phyloP scores from a whole-genome alignment of 2,888 invertebrate genomes.

The Scaptomyza caliginosa region DNA sequence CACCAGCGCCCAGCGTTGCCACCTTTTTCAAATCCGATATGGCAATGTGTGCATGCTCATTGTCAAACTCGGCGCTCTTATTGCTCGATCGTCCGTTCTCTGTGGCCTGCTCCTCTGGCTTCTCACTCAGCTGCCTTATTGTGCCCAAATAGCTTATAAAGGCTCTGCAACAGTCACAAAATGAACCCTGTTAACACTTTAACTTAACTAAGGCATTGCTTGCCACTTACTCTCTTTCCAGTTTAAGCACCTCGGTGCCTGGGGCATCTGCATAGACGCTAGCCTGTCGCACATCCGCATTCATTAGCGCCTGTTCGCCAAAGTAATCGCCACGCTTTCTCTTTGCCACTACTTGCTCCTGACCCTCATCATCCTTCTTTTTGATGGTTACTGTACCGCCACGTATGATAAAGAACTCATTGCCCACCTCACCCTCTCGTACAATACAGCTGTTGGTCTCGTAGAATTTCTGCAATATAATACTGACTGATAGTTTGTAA shows the following conservation, averaged over 20 bases:
- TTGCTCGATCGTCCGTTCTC: conserved; percentile 58
- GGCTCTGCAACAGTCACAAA: conserved; percentile 85
- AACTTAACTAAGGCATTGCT: no score
- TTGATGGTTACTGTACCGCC: conserved; percentile 92
- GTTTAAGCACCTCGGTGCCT: conserved; percentile 93
- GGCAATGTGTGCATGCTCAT: conserved; percentile 88
- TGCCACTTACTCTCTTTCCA: conserved; percentile 91
- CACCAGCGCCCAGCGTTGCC: conserved; percentile 95
- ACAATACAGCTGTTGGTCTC: conserved; percentile 91
- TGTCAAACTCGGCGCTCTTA: conserved; percentile 75
- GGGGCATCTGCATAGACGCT: conserved; percentile 94
- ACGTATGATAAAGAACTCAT: conserved; percentile 95
- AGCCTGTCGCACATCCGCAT: conserved; percentile 94
- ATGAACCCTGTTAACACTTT: no score
- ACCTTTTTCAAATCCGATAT: conserved; percentile 92
- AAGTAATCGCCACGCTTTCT: conserved; percentile 93
- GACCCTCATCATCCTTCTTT: conserved; percentile 86
- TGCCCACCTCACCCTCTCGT: conserved; percentile 93
- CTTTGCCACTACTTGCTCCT: conserved; percentile 88
- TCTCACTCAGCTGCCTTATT: conserved; percentile 84
- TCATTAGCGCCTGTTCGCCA: conserved; percentile 93
- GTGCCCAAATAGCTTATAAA: conserved; percentile 94
- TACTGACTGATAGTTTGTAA: no score
- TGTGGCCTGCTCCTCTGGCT: conserved; percentile 62
- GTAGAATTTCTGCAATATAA: conserved; percentile 89